These are phyloP conservation scores for Antechinus flavipes DNA, from an alignment of 2,113 vertebrate genomes.

Conservation along the genomic window DNA sequence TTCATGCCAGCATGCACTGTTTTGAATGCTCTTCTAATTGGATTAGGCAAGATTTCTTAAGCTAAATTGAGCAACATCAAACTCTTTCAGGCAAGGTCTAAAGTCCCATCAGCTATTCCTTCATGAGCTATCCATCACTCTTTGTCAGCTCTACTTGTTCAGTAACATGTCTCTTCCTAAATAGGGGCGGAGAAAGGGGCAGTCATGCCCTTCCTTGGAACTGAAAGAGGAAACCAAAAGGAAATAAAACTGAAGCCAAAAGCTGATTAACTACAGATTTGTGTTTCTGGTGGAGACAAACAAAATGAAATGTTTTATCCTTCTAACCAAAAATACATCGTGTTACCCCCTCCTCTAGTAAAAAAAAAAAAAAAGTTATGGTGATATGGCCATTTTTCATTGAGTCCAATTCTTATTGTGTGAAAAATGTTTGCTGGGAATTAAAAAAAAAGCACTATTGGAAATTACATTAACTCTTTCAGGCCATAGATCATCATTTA, in stretches of 20 bases:
- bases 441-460: not conserved
- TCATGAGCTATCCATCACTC: not conserved
- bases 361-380: not conserved
- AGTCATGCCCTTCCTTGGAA: not conserved
- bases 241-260: slow-evolving; percentile 1
- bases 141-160: not conserved
- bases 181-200: not conserved
- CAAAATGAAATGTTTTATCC: slow-evolving; percentile 22
- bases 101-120: slow-evolving; percentile 20
- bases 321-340: not conserved
- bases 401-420: not conserved
- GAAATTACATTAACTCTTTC: slow-evolving; percentile 7
- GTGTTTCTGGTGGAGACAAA: slow-evolving; percentile 18
- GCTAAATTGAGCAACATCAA: slow-evolving; percentile 61
- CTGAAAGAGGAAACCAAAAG: slow-evolving; percentile 44
- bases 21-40: slow-evolving; percentile 66
- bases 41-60: slow-evolving; percentile 70
- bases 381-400: not conserved
- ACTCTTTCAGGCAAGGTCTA: slow-evolving; percentile 41
- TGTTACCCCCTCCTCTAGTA: not conserved
- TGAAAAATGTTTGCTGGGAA: not conserved
- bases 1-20: slow-evolving; percentile 30
- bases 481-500: not conserved
- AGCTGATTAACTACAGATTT: not conserved
- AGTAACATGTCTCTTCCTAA: not conserved